phyloP scores from a whole-genome alignment of 2,888 invertebrate genomes.

The Drosophila algonquin region DNA sequence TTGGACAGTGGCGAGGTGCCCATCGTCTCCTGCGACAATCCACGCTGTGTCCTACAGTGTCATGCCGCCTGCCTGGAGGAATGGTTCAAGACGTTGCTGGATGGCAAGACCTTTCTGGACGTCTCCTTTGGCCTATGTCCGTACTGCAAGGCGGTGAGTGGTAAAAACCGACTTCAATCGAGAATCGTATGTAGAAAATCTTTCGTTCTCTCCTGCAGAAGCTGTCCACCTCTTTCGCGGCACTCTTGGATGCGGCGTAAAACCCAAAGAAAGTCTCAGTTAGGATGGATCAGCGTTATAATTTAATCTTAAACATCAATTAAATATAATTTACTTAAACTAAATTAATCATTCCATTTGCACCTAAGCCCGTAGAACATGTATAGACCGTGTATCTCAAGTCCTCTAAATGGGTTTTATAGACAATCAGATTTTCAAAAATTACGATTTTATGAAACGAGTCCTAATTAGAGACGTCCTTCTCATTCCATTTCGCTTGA shows the following conservation, averaged over 20 bases:
- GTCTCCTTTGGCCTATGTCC: conserved; percentile 83
- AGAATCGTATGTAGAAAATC: not conserved
- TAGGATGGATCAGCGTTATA: conserved; percentile 24
- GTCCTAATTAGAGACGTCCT: conserved; percentile 36
- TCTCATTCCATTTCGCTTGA: conserved; percentile 73
- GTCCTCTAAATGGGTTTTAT: not conserved
- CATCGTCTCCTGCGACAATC: conserved; percentile 82
- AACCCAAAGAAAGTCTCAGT: conserved; percentile 2
- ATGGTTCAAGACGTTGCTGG: conserved; percentile 82
- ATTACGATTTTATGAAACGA: conserved; percentile 54
- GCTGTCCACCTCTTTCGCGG: conserved; percentile 82
- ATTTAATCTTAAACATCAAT: conserved; percentile 44
- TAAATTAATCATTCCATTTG: conserved; percentile 55
- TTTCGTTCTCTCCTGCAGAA: conserved; percentile 70
- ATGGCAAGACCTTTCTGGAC: conserved; percentile 81
- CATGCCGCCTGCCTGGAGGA: conserved; percentile 81
- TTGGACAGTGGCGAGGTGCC: conserved; percentile 80
- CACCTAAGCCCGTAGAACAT: conserved; percentile 4
- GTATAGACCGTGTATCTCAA: not conserved
- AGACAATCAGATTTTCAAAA: conserved; percentile 5
- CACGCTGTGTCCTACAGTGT: conserved; percentile 79
- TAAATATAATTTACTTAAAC: conserved; percentile 50
- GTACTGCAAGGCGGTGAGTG: conserved; percentile 82
- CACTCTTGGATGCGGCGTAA: conserved; percentile 60
- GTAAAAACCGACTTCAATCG: not conserved